Conservation (phyloP, 2,113 vertebrate genomes). For the Nestor notabilis region DNA sequence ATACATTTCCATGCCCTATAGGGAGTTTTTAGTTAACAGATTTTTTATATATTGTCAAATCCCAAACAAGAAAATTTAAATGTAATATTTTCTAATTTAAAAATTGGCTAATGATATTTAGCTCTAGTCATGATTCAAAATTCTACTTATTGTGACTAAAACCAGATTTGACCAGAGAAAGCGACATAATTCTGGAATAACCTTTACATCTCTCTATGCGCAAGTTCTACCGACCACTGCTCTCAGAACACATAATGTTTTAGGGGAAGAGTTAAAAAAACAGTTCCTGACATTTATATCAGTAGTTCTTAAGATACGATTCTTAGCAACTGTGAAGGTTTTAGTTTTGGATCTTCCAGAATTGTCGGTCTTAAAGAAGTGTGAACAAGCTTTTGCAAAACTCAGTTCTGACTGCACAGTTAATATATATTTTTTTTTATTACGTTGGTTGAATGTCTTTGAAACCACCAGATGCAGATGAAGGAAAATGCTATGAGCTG, state of each 20-base stretch:
- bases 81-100: not conserved
- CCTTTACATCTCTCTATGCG: not conserved
- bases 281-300: not conserved
- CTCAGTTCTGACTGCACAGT: not conserved
- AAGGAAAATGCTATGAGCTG: not conserved
- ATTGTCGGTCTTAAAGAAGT: not conserved
- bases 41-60: constrained; percentile 1
- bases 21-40: not conserved
- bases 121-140: not conserved
- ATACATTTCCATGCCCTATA: not conserved
- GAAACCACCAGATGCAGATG: not conserved
- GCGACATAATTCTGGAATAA: not conserved
- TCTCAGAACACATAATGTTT: not conserved
- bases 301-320: not conserved
- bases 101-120: not conserved
- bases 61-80: not conserved
- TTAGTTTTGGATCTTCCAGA: not conserved
- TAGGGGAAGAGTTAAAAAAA: not conserved
- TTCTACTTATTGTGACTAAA: not conserved
- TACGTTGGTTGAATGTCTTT: not conserved
- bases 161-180: not conserved
- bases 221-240: not conserved
- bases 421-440: not conserved
- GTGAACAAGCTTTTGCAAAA: not conserved
- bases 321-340: not conserved